A percentile compares a stretch with the other conserved stretches of the same genome.
phyloP scores from a whole-genome alignment of 2,113 vertebrate species.

The Pelecanoides urinatrix region DNA sequence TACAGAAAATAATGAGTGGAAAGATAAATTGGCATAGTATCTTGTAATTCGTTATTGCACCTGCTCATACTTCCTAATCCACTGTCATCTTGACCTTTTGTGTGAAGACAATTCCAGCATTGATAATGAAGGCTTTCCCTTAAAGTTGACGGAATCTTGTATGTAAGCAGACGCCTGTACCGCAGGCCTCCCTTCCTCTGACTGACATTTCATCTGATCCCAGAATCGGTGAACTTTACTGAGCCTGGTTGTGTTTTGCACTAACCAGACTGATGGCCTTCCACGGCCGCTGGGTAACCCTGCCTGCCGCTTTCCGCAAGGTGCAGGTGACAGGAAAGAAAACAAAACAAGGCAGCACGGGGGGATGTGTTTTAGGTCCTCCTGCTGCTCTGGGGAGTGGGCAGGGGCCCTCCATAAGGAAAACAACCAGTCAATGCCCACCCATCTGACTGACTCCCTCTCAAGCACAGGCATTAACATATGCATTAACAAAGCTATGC shows the following conservation, averaged over 20 bases:
- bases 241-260: background rate
- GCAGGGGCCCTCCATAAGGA: background rate
- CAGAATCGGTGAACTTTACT: background rate
- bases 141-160: background rate
- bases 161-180: background rate
- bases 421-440: background rate
- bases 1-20: background rate
- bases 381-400: background rate
- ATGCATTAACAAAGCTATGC: background rate
- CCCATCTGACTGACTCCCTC: background rate
- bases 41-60: background rate
- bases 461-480: background rate
- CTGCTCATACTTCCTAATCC: background rate
- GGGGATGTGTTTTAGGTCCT: background rate
- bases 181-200: background rate
- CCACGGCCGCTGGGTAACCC: rapidly evolving
- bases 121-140: background rate
- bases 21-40: background rate
- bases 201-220: background rate
- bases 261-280: background rate
- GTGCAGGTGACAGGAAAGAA: background rate
- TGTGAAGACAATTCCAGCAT: background rate
- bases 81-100: background rate
- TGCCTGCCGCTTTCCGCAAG: background rate
- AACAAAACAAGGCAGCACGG: background rate